Evolutionary conservation across 2,113 vertebrate species (phyloP), one percentile per base, ranked within the genome.

Genomic region (Sakesphorus luctuosus): DNA sequence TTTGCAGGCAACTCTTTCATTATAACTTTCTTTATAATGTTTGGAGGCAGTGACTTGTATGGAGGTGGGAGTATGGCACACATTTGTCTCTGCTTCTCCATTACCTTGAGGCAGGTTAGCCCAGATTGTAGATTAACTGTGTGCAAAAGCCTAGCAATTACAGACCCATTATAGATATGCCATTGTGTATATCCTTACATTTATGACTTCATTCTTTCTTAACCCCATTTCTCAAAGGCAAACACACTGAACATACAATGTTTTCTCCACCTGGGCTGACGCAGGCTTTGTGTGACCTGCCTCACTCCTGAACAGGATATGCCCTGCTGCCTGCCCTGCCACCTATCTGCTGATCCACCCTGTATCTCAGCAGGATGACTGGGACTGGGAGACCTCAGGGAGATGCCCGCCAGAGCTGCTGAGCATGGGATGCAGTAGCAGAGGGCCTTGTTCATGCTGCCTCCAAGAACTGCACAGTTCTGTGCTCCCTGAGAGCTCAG

Each of bases 91-190:
- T 67, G 50, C 43, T 58, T 79, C 71, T 94, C 0, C 1, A 35
- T 49, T 84, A 80, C 68, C 85, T 94, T 55, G 38, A 83, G 75
- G 67, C 62, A 94, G 66, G 46, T 91, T 93, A 95, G 36, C 63
- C 46, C 46, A 67, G 33, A 94, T 89, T 95, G 83, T 86, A 93
- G 63, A 93, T 97, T 90, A 93, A 89, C 90, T 84, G 59, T 38
- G 56, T 26, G 28, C 68, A 77, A 84, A 88, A 89, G 50, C 20
- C 33, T 2, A 5, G 38, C 76, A 89, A 74, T 90, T 84, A 77
- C 82, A 74, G 59, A 71, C 59, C 20, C 53, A 86, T 94, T 95
- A 80, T 25, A 92, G 88, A 77, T 77, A 77, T 12, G 33, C 59
- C 72, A 59, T 84, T 90, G 83, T 69, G 31, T 90, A 56, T 80